Base-by-base conservation (phyloP, 2,888 invertebrate species). In the Horisme vitalbata region DNA sequence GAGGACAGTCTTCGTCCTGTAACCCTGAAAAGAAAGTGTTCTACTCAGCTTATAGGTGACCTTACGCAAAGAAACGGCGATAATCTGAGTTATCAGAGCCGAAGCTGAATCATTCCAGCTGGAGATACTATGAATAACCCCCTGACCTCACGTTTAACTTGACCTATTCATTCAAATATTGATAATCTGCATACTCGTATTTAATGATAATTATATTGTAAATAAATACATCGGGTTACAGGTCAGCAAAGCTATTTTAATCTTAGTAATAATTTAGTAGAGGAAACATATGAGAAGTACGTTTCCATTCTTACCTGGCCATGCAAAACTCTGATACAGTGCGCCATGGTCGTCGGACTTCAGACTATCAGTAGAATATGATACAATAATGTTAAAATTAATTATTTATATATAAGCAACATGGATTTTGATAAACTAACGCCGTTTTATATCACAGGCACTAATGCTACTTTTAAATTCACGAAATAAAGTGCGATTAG, bases 251-350 rank as follows among this genome's bases (percentile, higher is more conserved):
- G 31, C 26, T 21, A 14, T 6, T 27, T 23, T 26, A 18, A 18
- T 14, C n/a, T 26, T 10, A 18, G 9, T 49, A 24, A 21, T 6
- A 5, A 54, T 55, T 52, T 35, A 15, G 24, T 9, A 32, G 23
- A 38, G 23, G 18, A 27, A 48, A 28, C 48, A 18, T 18, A 18
- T 18, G 9, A 71, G 71, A 65, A 66, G 68, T 60, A 57, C 61
- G 60, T 24, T 12, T 57, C 48, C 48, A 47, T 68, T 76, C 79
- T 90, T 91, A 94, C 94, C 91, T 94, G 94, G 91, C 93, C 93
- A 91, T 93, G 93, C 90, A 94, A 92, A 92, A 94, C 93, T 92
- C 94, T 90, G 77, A 91, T 92, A 92, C 93, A 94, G 92, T 94
- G 93, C 89, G 93, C 94, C 94, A 94, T 94, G 91, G 90, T 92